Percentiles rank a stretch among this genome's conserved stretches.
Conservation (phyloP, 2,797 vertebrate genomes). For the Antennarius maculatus region DNA sequence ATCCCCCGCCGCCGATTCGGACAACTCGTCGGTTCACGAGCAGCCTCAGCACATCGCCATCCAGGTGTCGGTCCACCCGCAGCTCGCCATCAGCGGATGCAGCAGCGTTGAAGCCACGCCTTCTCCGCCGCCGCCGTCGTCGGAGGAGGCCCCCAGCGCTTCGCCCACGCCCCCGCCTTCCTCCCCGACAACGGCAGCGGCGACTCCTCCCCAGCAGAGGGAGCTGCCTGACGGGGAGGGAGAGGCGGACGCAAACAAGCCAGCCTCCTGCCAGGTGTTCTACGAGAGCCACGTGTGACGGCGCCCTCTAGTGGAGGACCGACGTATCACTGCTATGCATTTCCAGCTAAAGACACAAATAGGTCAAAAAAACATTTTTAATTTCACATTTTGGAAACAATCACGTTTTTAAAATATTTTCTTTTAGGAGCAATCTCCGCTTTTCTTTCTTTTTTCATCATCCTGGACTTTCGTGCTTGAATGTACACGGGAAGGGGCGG, state of each 20-base stretch:
- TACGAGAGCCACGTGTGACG: slow-evolving; percentile 97
- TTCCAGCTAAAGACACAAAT: slow-evolving; percentile 43
- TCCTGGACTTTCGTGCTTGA: slow-evolving; percentile 60
- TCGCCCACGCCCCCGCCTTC: slow-evolving; percentile 39
- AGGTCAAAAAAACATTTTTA: slow-evolving; percentile 39
- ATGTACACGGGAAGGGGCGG: slow-evolving; percentile 58
- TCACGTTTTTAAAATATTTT: slow-evolving; percentile 32
- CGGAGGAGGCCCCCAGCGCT: slow-evolving; percentile 65
- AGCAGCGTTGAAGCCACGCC: slow-evolving; percentile 76
- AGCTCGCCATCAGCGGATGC: slow-evolving; percentile 75
- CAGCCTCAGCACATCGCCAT: slow-evolving; percentile 96
- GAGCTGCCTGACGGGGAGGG: slow-evolving; percentile 3
- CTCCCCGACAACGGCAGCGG: slow-evolving; percentile 30
- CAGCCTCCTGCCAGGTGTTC: slow-evolving; percentile 81
- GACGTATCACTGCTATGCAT: slow-evolving; percentile 86
- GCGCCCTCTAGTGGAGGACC: slow-evolving; percentile 30
- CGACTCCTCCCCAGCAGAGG: slow-evolving; percentile 25
- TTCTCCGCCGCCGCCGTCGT: slow-evolving; percentile 38
- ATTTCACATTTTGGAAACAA: slow-evolving; percentile 43
- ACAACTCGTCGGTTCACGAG: slow-evolving; percentile 91
- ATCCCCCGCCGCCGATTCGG: slow-evolving; percentile 90
- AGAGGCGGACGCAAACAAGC: slow-evolving; percentile 36
- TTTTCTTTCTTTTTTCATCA: slow-evolving; percentile 21
- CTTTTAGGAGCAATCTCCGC: slow-evolving; percentile 21
- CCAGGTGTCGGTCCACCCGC: slow-evolving; percentile 93